A percentile compares a stretch with the other conserved stretches of the same genome.
Conservation (phyloP, 2,888 invertebrate genomes). For the Malthinus flaveolus region DNA sequence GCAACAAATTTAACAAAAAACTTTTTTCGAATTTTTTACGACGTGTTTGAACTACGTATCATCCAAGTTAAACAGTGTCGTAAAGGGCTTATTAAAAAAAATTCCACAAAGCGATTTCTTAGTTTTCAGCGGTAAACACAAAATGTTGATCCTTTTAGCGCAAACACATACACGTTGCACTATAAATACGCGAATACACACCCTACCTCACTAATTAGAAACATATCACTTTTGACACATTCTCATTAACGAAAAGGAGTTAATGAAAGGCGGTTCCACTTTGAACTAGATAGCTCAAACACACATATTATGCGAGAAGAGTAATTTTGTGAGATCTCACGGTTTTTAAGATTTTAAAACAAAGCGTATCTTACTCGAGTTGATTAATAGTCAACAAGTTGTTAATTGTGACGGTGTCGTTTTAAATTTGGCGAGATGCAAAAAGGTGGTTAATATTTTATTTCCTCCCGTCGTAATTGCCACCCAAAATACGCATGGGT, state of each 20-base stretch:
- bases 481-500: constrained; percentile 22
- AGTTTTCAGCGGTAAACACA: constrained; percentile 9
- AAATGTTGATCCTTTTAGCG: constrained; percentile 9
- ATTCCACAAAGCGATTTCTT: constrained; percentile 13
- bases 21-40: too few species aligned
- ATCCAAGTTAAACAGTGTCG: too few species aligned
- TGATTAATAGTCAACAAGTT: neutral
- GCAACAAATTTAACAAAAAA: too few species aligned
- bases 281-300: constrained; percentile 23
- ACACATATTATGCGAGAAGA: constrained; percentile 8
- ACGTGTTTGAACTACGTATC: too few species aligned
- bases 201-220: constrained; percentile 24
- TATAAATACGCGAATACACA: neutral
- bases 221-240: constrained; percentile 30
- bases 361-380: neutral
- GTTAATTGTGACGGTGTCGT: too few species aligned
- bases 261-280: constrained; percentile 23
- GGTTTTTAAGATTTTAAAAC: neutral
- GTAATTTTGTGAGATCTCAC: neutral
- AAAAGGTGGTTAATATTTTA: constrained; percentile 9
- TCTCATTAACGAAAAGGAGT: constrained; percentile 25
- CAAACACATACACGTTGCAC: too few species aligned
- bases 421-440: neutral
- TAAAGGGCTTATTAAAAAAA: neutral
- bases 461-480: constrained; percentile 19